Conservation (phyloP, 1,140 invertebrate species). For the Zaprionus kolodkinae region DNA sequence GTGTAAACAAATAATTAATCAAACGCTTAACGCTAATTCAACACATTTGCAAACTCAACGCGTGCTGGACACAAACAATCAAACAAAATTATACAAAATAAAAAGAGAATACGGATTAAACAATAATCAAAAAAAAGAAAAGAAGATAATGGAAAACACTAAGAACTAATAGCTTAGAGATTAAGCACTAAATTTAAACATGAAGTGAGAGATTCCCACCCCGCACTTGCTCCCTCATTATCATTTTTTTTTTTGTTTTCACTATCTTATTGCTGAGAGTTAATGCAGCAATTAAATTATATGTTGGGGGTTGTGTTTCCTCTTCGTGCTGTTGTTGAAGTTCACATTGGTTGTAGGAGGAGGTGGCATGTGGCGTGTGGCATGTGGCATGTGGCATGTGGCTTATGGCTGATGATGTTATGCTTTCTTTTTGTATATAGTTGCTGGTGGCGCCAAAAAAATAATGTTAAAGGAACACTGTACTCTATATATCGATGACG, state of each 20-base stretch:
- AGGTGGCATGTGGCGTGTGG: slow-evolving; percentile 41
- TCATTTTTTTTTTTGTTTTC: too few species aligned
- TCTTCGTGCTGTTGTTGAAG: slow-evolving; percentile 9
- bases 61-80: slow-evolving; percentile 55
- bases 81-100: slow-evolving; percentile 60
- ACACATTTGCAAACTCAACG: slow-evolving; percentile 53
- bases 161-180: slow-evolving; percentile 50
- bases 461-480: slow-evolving; percentile 65
- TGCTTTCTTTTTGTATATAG: slow-evolving; percentile 39
- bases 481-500: slow-evolving; percentile 13
- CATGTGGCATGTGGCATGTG: slow-evolving; percentile 42
- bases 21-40: slow-evolving; percentile 52
- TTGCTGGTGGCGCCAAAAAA: slow-evolving; percentile 30
- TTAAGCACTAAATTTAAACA: slow-evolving; percentile 47
- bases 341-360: too few species aligned
- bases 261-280: slow-evolving; percentile 5
- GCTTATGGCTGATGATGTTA: slow-evolving; percentile 54
- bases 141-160: slow-evolving; percentile 56
- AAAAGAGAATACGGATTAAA: slow-evolving; percentile 39
- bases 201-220: slow-evolving; percentile 51
- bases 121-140: neutral
- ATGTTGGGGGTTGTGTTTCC: slow-evolving; percentile 24
- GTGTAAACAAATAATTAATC: slow-evolving; percentile 61
- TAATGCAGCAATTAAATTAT: slow-evolving; percentile 48
- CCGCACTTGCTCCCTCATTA: neutral